Percentiles rank a stretch among this genome's conserved stretches.
These are phyloP conservation scores for Coptotermes formosanus DNA, from an alignment of 1,140 invertebrate genomes.

Conservation along the genomic window DNA sequence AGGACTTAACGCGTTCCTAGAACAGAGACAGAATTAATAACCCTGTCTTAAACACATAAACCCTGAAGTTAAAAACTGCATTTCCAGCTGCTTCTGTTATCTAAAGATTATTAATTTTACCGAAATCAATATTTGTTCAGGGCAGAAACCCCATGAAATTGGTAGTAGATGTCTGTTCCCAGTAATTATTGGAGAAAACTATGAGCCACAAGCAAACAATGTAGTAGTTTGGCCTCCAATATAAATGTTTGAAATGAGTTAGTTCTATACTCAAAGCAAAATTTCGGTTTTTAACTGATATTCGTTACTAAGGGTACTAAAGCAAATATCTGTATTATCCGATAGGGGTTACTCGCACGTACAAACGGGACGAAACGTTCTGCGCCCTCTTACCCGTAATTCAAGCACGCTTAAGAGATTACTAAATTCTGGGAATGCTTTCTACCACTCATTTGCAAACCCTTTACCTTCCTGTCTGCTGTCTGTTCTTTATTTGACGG, in stretches of 20 bases:
- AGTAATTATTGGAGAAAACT: neutral
- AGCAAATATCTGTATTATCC: neutral
- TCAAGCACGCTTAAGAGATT: too few relatives aligned
- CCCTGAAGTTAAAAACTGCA: neutral
- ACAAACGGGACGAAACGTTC: neutral
- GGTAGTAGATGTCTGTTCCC: neutral
- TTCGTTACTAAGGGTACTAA: neutral
- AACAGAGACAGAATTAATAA: neutral
- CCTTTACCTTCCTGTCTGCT: too few relatives aligned
- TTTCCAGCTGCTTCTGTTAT: neutral
- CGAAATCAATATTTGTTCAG: neutral
- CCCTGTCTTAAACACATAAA: neutral
- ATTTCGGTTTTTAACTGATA: neutral
- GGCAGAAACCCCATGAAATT: neutral
- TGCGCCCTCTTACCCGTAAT: too few relatives aligned
- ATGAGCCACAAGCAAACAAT: neutral
- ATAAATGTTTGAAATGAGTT: conserved; percentile 11
- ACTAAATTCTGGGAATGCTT: too few relatives aligned
- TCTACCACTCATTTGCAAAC: too few relatives aligned
- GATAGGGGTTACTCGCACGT: neutral
- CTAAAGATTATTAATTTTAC: neutral
- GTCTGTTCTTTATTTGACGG: too few relatives aligned
- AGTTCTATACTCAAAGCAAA: neutral
- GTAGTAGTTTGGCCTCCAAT: neutral
- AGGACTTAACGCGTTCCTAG: too few relatives aligned